Evolutionary conservation across 2,888 invertebrate species (phyloP).

Genomic region (Trisateles emortualis): DNA sequence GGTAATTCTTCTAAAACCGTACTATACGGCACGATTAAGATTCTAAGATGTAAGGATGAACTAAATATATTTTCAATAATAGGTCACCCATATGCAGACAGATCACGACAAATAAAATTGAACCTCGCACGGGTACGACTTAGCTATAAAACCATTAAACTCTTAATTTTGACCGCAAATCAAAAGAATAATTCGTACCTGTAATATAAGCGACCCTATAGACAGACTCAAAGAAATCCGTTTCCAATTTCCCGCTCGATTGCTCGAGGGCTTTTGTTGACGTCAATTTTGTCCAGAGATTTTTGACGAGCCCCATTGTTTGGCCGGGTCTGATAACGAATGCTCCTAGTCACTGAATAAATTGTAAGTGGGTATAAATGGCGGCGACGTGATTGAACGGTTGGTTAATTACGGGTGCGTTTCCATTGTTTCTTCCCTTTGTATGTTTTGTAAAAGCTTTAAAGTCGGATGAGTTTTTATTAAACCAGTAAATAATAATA

Average conservation of each 20-base stretch:
- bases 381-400: conserved; percentile 32
- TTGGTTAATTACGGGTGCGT: conserved; percentile 40
- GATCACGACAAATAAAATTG: too few species aligned
- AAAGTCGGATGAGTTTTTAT: too few species aligned
- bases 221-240: conserved; percentile 70
- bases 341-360: conserved; percentile 1
- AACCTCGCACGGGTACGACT: too few species aligned
- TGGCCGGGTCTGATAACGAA: conserved; percentile 13
- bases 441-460: too few species aligned
- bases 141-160: too few species aligned
- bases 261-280: conserved; percentile 66
- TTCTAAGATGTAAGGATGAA: too few species aligned
- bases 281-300: conserved; percentile 63
- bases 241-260: conserved; percentile 68
- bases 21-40: too few species aligned
- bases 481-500: too few species aligned
- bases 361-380: conserved; percentile 1
- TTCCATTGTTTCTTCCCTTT: conserved; percentile 43
- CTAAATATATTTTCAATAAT: too few species aligned
- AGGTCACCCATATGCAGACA: too few species aligned
- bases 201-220: conserved; percentile 69
- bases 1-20: too few species aligned
- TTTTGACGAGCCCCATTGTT: conserved; percentile 57
- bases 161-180: background rate
- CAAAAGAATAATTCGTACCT: conserved; percentile 50